phyloP scores from a whole-genome alignment of 2,797 vertebrate species.

The Neostethus bicornis region DNA sequence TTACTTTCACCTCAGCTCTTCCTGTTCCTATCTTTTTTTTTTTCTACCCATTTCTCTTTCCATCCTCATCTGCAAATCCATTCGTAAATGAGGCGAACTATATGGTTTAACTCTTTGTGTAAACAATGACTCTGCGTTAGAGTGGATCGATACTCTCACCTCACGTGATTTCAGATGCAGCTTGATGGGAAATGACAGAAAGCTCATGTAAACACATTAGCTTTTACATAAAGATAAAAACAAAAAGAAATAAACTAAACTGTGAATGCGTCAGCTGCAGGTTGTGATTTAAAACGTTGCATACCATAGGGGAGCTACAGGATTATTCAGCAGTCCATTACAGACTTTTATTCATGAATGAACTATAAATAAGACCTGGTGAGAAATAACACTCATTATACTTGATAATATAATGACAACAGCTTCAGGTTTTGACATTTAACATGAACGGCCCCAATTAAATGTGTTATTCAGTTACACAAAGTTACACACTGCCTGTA shows the following conservation, averaged over 20 bases:
- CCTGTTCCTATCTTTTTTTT: not conserved
- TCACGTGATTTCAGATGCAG: not conserved
- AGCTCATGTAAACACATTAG: constrained; percentile 18
- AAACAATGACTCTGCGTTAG: constrained; percentile 37
- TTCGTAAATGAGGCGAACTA: constrained; percentile 48
- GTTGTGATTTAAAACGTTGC: not conserved
- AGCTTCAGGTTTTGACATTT: constrained; percentile 14
- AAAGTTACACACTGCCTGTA: not conserved
- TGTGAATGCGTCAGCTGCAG: not conserved
- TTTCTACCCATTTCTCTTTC: constrained; percentile 1
- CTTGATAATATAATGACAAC: constrained; percentile 3
- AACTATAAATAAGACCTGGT: not conserved
- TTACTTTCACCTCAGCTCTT: not conserved
- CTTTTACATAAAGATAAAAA: not conserved
- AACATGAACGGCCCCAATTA: constrained; percentile 1
- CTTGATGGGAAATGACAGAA: constrained; percentile 41
- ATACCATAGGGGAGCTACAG: constrained; percentile 9
- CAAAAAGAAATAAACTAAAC: not conserved
- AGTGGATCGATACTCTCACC: constrained; percentile 23
- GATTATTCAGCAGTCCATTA: not conserved
- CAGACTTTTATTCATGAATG: constrained; percentile 4
- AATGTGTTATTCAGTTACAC: not conserved
- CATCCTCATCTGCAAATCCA: not conserved
- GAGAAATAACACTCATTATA: not conserved
- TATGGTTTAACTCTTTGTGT: constrained; percentile 24